Base-by-base conservation (phyloP, 2,888 invertebrate species). In the Zygothrica quintamaculata region DNA sequence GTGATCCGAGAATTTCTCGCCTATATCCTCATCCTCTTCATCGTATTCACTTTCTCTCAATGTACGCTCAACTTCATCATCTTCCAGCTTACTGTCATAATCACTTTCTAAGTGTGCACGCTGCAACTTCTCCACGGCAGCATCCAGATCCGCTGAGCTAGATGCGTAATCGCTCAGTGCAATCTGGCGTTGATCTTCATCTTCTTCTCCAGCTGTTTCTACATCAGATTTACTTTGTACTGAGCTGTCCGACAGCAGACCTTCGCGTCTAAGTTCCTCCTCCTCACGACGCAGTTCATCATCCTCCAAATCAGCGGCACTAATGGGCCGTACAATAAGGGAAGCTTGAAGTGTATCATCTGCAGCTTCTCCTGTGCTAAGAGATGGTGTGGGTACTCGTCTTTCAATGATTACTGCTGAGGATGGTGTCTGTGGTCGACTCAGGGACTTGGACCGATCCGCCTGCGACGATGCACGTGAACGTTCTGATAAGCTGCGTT, bases 321-420 rank as follows among this genome's bases (percentile, higher is more conserved):
- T 93, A 69, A 94, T 93, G 8, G 93, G 94, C 74, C 94, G 93
- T 13, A 95, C 94, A 9, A 94, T 92, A 39, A 95, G 89, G 3
- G 94, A 92, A 1, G 94, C 95, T 88, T 94, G 94, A 8, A 95
- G 90, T 79, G 93, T 77, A 3, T 92, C 93, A 90, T 93, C 94
- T n/a, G n/a, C n/a, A 57, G 93, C 92, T 87, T 94, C 93, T 42
- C 92, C 92, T n/a, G 77, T 66, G 55, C 93, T 93, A 61, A 92
- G 92, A 9, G 93, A 92, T 16, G 94, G 93, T 65, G 93, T 93
- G 0, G 93, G 93, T 8, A 93, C 92, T 26, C 93, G 92, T 71
- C 92, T 91, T 87, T 94, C 93, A 3, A 93, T 93, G 40, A 94
- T 89, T 74, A 94, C 93, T 9, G 93, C 94, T 3, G 93, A 93